phyloP scores from a whole-genome alignment of 2,888 invertebrate species.

The Tipula vernalis region DNA sequence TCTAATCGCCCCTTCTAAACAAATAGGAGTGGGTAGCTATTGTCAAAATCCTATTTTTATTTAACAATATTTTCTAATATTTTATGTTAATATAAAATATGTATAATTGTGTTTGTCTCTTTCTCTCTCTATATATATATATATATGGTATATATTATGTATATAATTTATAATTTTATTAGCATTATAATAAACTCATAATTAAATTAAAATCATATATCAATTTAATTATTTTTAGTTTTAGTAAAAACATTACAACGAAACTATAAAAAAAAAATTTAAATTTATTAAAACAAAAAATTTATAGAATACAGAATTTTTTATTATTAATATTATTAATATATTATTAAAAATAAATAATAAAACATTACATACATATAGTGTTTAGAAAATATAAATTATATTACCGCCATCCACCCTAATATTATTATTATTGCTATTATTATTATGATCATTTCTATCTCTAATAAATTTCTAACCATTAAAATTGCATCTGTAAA shows the following conservation, averaged over 20 bases:
- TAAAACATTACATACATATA: not conserved
- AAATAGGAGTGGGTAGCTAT: not conserved
- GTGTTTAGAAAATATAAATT: constrained; percentile 4
- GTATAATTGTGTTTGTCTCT: not conserved
- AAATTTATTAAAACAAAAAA: not conserved
- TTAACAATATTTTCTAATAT: not conserved
- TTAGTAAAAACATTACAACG: constrained; percentile 4
- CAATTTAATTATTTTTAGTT: constrained; percentile 4
- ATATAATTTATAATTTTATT: not conserved
- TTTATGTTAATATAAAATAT: not conserved
- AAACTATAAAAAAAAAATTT: not conserved
- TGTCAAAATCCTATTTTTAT: not conserved
- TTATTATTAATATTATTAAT: not conserved
- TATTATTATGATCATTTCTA: not conserved
- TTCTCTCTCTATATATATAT: not conserved
- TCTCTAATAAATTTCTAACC: constrained; percentile 4
- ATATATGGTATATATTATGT: not conserved
- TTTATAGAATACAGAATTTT: not conserved
- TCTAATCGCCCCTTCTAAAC: not conserved
- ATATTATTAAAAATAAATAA: not conserved
- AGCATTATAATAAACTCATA: constrained; percentile 4
- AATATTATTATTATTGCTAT: not conserved
- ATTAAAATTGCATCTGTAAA: not conserved
- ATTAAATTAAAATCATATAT: constrained; percentile 4
- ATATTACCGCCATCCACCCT: not conserved